Evolutionary conservation across 1,140 invertebrate genomes (phyloP).

Genomic region (Augochlora pura): DNA sequence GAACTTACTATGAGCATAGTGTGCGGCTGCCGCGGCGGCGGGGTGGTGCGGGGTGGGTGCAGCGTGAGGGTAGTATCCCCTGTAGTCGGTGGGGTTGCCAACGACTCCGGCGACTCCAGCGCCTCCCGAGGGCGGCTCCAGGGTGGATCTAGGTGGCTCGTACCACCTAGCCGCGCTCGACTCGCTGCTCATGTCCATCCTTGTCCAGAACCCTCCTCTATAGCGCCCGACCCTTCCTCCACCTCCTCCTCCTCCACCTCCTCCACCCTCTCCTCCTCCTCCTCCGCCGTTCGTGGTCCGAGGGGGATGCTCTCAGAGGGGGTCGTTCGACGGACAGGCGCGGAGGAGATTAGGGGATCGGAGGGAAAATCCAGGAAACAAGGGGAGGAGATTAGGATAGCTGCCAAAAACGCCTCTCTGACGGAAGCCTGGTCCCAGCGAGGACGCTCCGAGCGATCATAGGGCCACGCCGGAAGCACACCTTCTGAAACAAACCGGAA

Average conservation of each 20-base stretch:
- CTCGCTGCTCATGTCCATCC: constrained; percentile 80
- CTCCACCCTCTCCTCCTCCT: background rate
- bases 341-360: constrained; percentile 23
- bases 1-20: constrained; percentile 80
- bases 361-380: background rate
- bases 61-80: constrained; percentile 78
- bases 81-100: constrained; percentile 75
- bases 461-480: constrained; percentile 8
- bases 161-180: constrained; percentile 79
- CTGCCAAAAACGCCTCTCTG: constrained; percentile 53
- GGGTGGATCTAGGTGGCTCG: constrained; percentile 74
- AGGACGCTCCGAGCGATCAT: constrained; percentile 48
- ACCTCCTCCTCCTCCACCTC: constrained; percentile 35
- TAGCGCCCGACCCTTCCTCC: constrained; percentile 1
- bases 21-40: constrained; percentile 72
- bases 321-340: constrained; percentile 11
- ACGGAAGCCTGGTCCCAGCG: constrained; percentile 48
- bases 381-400: constrained; percentile 50
- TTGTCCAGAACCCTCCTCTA: constrained; percentile 69
- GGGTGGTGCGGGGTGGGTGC: constrained; percentile 77
- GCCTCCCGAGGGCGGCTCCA: constrained; percentile 75
- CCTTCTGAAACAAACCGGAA: constrained; percentile 35
- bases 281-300: constrained; percentile 12
- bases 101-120: constrained; percentile 70
- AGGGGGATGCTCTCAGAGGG: background rate